These are phyloP conservation scores for Meloidogyne chitwoodi DNA, from an alignment of 1,140 invertebrate genomes.

Conservation along the genomic window DNA sequence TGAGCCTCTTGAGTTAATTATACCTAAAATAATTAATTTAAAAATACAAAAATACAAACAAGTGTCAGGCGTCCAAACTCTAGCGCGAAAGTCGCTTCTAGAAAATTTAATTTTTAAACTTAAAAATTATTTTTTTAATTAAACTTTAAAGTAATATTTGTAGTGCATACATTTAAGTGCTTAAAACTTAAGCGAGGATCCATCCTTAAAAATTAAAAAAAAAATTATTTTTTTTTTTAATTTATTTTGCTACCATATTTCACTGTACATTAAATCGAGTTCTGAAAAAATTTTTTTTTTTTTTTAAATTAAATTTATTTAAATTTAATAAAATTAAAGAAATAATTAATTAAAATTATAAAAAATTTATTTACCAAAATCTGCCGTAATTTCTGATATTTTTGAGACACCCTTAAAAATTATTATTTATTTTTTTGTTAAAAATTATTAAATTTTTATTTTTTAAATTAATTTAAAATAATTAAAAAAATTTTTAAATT, in stretches of 20 bases:
- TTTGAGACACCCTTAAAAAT: conserved; percentile 54
- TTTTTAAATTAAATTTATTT: too few species aligned
- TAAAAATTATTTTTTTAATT: neutral
- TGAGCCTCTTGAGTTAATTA: conserved; percentile 45
- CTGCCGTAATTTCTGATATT: conserved; percentile 58
- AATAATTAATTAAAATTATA: neutral
- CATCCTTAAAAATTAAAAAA: conserved; percentile 25
- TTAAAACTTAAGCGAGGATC: conserved; percentile 57
- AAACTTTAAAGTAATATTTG: conserved; percentile 58
- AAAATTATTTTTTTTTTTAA: neutral
- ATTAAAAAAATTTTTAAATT: neutral
- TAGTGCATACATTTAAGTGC: conserved; percentile 58
- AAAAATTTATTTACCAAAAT: conserved; percentile 38
- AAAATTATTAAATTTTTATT: too few species aligned
- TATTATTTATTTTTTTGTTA: neutral
- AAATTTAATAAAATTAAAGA: neutral
- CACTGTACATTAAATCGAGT: conserved; percentile 48
- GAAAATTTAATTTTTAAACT: neutral
- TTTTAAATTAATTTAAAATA: conserved; percentile 10
- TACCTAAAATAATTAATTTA: neutral
- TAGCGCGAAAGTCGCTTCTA: conserved; percentile 49
- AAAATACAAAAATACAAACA: conserved; percentile 35
- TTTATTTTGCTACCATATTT: conserved; percentile 46
- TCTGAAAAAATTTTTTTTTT: neutral
- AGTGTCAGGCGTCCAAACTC: conserved; percentile 59